Base-by-base conservation (phyloP, 2,113 vertebrate species). In the Morone chrysops region DNA sequence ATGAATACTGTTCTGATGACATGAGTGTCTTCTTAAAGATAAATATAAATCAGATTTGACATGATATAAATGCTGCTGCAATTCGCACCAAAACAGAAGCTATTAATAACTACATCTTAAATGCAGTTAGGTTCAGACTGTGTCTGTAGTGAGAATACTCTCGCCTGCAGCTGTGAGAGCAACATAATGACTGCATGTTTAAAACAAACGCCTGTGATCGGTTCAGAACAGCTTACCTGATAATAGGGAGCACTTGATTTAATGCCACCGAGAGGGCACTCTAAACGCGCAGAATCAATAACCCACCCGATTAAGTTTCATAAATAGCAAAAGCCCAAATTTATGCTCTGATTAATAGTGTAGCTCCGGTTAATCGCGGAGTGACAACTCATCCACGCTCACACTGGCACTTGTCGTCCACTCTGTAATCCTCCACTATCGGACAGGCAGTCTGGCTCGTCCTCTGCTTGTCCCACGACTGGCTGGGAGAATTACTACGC, bases 401-500 rank as follows among this genome's bases (percentile, higher is more conserved):
- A 5, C 0, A 43, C 36, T 11, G 5, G 4, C 31, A 14, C 51
- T 76, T 75, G 48, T 25, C 9, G 17, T 45, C 73, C 31, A 36
- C 76, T 51, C 20, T 59, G 57, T 86, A 84, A 82, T 85, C 87
- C 66, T 59, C 36, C 36, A 45, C 60, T 50, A 41, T 5, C 47
- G 85, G 85, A 83, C 70, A 17, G 48, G 65, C 54, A 40, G 77
- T n/a, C 79, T 81, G 84, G 20, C 75, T 75, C 11, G 20, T 65
- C 87, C 80, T 75, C 81, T 14, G 79, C 84, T 53, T 71, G 63
- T 80, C 80, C 0, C 1, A 53, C 40, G 68, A 69, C 41, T 41
- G 80, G 83, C 85, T 87, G 79, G 75, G 70, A 70, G 89, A 89
- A 82, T 89, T 82, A 79, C 78, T 66, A 41, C 38, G n/a, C 67